A percentile compares a stretch with the other conserved stretches of the same genome.
Evolutionary conservation across 2,113 vertebrate species (phyloP).

Genomic region (Rhinopithecus roxellana): DNA sequence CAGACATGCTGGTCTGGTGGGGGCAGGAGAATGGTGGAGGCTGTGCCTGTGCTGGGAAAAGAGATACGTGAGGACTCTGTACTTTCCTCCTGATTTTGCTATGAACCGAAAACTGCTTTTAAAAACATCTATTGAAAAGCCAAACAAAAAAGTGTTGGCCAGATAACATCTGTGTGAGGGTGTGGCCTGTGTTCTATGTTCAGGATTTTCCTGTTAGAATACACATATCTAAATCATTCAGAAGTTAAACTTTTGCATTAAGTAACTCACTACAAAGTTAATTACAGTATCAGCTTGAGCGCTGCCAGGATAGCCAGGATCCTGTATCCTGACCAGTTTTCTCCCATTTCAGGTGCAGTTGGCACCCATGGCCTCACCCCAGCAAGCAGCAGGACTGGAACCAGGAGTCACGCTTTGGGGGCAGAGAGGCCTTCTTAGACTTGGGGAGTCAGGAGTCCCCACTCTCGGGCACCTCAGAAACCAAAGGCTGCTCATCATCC

Average conservation of each 20-base stretch:
- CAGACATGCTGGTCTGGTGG: too few relatives aligned
- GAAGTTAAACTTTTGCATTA: background rate
- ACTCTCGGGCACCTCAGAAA: too few relatives aligned
- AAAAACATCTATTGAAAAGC: background rate
- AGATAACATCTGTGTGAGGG: background rate
- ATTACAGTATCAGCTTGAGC: background rate
- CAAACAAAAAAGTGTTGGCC: background rate
- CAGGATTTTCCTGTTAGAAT: background rate
- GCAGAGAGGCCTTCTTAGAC: background rate
- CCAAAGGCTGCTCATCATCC: too few relatives aligned
- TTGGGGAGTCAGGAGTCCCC: too few relatives aligned
- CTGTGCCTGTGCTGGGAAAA: background rate
- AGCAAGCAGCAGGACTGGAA: background rate
- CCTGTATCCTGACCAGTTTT: background rate
- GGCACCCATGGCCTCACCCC: background rate
- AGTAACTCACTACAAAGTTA: background rate
- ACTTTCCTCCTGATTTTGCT: background rate
- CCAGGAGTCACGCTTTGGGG: rapidly evolving
- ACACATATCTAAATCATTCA: background rate
- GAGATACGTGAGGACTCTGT: too few relatives aligned
- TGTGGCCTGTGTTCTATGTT: background rate
- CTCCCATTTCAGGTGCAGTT: background rate
- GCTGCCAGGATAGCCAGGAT: background rate
- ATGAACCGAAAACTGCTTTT: background rate
- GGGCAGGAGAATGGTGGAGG: too few relatives aligned